These are phyloP conservation scores for Tigriopus japonicus DNA, from an alignment of 1,140 invertebrate genomes.

Conservation along the genomic window DNA sequence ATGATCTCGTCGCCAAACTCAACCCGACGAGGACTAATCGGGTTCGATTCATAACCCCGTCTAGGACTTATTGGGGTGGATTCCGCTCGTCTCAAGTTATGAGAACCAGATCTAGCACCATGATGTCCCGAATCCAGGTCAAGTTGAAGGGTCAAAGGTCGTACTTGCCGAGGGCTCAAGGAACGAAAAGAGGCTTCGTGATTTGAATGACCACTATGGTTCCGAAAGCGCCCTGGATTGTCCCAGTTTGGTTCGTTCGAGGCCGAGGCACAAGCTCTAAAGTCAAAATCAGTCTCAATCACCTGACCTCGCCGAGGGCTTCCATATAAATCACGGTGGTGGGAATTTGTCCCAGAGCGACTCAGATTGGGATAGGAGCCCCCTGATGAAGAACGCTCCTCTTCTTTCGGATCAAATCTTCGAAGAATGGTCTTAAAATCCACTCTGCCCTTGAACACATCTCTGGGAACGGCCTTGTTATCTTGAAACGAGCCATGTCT, in stretches of 20 bases:
- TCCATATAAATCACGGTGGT: background rate
- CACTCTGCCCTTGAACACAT: background rate
- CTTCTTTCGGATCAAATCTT: constrained; percentile 2
- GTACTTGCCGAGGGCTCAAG: background rate
- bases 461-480: background rate
- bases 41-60: background rate
- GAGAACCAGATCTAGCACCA: background rate
- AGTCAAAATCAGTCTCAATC: constrained; percentile 4
- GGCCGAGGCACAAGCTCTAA: background rate
- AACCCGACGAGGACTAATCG: constrained; percentile 1
- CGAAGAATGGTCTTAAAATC: constrained; percentile 7
- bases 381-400: background rate
- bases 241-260: too few species aligned
- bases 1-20: constrained; percentile 6
- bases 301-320: background rate
- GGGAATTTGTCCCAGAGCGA: background rate
- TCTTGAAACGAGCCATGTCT: constrained; percentile 1
- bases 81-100: too few species aligned
- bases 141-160: background rate
- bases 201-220: background rate
- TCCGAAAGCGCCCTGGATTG: too few species aligned
- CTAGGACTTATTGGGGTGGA: background rate
- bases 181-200: background rate
- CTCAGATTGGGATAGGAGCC: background rate
- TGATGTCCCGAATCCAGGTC: background rate